Conservation (phyloP, 2,113 vertebrate species). For the Chamaea fasciata region DNA sequence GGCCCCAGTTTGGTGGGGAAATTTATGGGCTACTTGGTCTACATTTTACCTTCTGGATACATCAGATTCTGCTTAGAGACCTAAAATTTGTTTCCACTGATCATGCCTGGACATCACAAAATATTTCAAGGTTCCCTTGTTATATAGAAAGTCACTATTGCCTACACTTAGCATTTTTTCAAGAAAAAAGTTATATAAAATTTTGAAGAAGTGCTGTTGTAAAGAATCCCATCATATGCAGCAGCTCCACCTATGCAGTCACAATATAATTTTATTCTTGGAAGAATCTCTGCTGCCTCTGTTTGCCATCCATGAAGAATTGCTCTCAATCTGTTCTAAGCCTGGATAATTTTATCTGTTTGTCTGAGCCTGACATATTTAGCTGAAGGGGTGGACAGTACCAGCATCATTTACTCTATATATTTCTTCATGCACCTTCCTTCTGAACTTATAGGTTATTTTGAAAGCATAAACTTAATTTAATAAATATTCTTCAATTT, state of each 20-base stretch:
- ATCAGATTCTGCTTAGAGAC: not conserved
- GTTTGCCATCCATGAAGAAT: not conserved
- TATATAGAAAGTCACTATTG: not conserved
- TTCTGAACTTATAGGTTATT: not conserved
- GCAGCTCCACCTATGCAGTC: not conserved
- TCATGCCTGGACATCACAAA: not conserved
- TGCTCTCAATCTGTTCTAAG: not conserved
- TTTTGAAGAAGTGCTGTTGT: not conserved
- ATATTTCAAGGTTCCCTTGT: not conserved
- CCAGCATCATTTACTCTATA: not conserved
- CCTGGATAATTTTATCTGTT: not conserved
- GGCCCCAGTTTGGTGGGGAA: not conserved
- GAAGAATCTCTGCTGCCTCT: not conserved
- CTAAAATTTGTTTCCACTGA: not conserved
- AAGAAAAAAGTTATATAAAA: not conserved
- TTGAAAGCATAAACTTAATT: not conserved
- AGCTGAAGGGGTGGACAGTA: not conserved
- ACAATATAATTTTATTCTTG: not conserved
- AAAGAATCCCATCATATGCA: not conserved
- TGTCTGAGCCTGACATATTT: not conserved
- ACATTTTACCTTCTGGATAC: not conserved
- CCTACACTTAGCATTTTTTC: not conserved
- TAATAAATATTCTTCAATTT: not conserved
- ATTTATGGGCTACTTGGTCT: rapidly evolving
- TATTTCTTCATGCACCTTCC: not conserved